These are phyloP conservation scores for Electrona antarctica DNA, from an alignment of 2,113 vertebrate genomes.

Conservation along the genomic window DNA sequence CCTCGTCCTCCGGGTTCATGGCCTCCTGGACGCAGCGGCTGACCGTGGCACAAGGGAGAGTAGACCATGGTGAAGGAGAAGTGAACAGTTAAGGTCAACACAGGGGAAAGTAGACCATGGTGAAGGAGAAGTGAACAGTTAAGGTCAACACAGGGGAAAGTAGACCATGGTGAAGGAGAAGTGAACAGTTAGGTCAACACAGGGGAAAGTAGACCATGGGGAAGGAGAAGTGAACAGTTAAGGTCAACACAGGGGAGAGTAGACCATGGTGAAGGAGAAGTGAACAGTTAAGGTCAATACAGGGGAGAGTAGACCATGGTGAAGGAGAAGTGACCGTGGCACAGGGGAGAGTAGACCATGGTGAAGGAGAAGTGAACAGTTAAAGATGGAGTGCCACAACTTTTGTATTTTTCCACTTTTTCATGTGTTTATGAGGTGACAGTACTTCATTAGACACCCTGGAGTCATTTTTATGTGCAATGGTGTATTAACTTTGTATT, in stretches of 20 bases:
- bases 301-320: background rate
- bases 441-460: too few relatives aligned
- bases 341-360: background rate
- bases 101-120: background rate
- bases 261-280: background rate
- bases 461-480: too few relatives aligned
- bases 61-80: background rate
- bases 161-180: too few relatives aligned
- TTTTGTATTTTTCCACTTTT: too few relatives aligned
- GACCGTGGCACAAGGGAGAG: background rate
- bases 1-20: slow-evolving; percentile 94
- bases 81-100: too few relatives aligned
- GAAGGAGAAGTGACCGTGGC: background rate
- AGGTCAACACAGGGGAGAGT: background rate
- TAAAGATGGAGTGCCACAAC: too few relatives aligned
- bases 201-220: background rate
- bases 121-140: background rate
- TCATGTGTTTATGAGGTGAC: too few relatives aligned
- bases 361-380: too few relatives aligned
- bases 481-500: too few relatives aligned
- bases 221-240: background rate
- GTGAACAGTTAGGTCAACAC: background rate
- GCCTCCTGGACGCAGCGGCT: slow-evolving; percentile 92
- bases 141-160: background rate
- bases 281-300: background rate